These are phyloP conservation scores for Rhagoletis zephyria DNA, from an alignment of 1,140 invertebrate species.

Conservation along the genomic window DNA sequence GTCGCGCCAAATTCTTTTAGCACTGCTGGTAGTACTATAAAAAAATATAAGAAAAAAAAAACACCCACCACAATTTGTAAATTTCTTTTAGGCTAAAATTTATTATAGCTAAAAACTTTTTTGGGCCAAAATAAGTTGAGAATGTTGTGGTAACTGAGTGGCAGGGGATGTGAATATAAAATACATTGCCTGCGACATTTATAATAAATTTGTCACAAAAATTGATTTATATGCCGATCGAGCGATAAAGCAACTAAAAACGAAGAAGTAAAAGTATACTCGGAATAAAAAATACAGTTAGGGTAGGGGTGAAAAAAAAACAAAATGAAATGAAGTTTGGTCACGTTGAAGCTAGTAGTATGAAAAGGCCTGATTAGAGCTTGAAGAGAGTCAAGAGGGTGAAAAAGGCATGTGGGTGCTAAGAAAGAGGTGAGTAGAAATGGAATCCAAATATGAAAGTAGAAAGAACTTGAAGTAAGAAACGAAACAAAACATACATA, in stretches of 20 bases:
- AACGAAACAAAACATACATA: background rate
- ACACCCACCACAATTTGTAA: background rate
- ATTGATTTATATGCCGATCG: constrained; percentile 69
- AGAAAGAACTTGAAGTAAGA: background rate
- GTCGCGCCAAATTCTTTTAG: constrained; percentile 34
- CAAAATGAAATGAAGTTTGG: background rate
- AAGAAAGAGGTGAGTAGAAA: background rate
- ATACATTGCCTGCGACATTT: constrained; percentile 63
- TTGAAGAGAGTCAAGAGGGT: background rate
- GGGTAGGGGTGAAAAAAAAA: background rate
- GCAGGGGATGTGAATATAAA: constrained; percentile 18
- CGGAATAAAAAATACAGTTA: background rate
- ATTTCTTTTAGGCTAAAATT: background rate
- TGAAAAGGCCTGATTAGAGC: background rate
- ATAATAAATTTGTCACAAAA: constrained; percentile 73
- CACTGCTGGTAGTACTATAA: background rate
- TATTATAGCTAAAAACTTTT: background rate
- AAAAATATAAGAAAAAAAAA: background rate
- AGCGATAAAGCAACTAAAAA: constrained; percentile 68
- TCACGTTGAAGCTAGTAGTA: background rate
- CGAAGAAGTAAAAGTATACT: constrained; percentile 59
- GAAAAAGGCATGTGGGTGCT: background rate
- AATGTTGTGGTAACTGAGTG: background rate
- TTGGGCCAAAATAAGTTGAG: background rate
- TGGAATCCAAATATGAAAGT: background rate